Percentiles rank a stretch among this genome's conserved stretches.
These are phyloP conservation scores for Drosophila subpulchrella DNA, from an alignment of 1,140 invertebrate species.

Conservation along the genomic window DNA sequence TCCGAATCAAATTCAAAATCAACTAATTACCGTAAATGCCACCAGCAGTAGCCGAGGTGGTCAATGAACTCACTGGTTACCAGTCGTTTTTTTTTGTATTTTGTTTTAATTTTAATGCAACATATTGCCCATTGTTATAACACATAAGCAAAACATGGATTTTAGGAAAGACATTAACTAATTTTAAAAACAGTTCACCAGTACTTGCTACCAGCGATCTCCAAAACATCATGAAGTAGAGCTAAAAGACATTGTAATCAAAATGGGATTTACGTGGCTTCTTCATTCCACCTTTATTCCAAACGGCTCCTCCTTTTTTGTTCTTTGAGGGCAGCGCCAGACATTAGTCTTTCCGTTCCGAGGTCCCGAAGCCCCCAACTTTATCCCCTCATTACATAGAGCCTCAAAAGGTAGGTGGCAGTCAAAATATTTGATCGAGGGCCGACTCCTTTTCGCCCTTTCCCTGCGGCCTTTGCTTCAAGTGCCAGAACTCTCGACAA, in stretches of 20 bases:
- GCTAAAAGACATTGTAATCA: not conserved
- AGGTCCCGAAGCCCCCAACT: not conserved
- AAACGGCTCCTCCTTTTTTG: not conserved
- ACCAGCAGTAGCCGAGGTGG: slow-evolving; percentile 17
- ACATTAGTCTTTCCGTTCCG: slow-evolving; percentile 33
- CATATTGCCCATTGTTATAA: too few species aligned
- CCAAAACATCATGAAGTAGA: not conserved
- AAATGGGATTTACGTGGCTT: not conserved
- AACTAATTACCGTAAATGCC: slow-evolving; percentile 59
- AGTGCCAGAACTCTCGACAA: slow-evolving; percentile 27
- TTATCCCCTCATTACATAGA: slow-evolving; percentile 1
- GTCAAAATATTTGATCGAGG: slow-evolving; percentile 77
- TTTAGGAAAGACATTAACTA: too few species aligned
- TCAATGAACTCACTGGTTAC: slow-evolving; percentile 33
- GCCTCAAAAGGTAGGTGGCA: slow-evolving; percentile 19
- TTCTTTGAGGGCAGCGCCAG: slow-evolving; percentile 33
- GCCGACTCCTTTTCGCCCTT: slow-evolving; percentile 27
- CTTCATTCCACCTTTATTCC: not conserved
- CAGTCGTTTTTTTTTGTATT: not conserved
- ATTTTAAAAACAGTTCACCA: too few species aligned
- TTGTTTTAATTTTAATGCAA: too few species aligned
- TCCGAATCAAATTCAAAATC: slow-evolving; percentile 35
- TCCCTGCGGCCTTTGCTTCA: not conserved
- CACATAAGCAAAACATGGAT: too few species aligned
- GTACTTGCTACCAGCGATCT: not conserved